phyloP scores from a whole-genome alignment of 2,888 invertebrate genomes.

The Drosophila percnosoma region DNA sequence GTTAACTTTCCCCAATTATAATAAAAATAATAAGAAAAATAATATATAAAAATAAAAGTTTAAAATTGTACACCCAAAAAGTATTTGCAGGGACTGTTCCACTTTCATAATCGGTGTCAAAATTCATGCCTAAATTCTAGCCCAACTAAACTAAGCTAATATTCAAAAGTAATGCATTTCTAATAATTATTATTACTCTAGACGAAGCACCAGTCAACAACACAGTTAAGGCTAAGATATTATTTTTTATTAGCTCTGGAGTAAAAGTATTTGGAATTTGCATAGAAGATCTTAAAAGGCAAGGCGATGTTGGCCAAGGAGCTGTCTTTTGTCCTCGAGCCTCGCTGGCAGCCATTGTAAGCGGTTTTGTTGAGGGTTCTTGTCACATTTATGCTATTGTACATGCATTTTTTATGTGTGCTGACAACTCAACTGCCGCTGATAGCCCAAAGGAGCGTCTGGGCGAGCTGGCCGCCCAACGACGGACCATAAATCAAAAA shows the following conservation, averaged over 20 bases:
- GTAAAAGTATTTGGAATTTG: constrained; percentile 5
- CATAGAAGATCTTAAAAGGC: constrained; percentile 21
- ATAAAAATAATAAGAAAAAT: neutral
- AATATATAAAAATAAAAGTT: neutral
- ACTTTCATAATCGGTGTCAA: neutral
- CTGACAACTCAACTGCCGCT: constrained; percentile 72
- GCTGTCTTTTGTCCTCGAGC: constrained; percentile 12
- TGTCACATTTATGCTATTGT: constrained; percentile 74
- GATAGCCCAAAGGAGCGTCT: constrained; percentile 49
- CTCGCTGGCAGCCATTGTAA: constrained; percentile 22
- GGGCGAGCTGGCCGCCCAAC: constrained; percentile 46
- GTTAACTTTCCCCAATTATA: too few relatives aligned
- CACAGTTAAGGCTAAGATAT: neutral
- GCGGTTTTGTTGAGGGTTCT: constrained; percentile 51
- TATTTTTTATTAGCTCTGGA: neutral
- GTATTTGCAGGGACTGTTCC: too few relatives aligned
- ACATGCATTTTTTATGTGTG: constrained; percentile 71
- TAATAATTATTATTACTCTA: neutral
- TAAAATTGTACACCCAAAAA: neutral
- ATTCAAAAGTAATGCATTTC: neutral
- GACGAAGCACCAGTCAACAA: neutral
- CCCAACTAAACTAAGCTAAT: neutral
- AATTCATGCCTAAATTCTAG: neutral
- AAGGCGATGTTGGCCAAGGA: constrained; percentile 8
- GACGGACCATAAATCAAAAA: constrained; percentile 76